Conservation (phyloP, 2,797 vertebrate genomes). For the Fistularia commersonii region DNA sequence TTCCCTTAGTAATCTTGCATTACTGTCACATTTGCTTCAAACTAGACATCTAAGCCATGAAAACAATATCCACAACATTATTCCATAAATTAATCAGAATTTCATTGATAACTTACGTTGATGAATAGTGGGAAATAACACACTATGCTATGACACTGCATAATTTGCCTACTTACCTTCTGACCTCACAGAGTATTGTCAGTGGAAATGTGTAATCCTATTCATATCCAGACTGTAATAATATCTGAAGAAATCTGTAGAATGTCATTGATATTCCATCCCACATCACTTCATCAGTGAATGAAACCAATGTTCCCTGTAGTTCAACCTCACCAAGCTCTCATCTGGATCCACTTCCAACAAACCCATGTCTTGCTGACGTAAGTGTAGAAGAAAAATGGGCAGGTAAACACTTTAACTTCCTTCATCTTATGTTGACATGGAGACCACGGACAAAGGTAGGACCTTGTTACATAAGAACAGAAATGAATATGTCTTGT, state of each 20-base stretch:
- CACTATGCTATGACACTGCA: background rate
- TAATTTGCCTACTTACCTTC: background rate
- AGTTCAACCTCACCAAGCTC: slow-evolving; percentile 25
- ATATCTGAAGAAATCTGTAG: background rate
- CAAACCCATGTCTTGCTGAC: slow-evolving; percentile 34
- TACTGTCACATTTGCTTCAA: no score
- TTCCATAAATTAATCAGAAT: no score
- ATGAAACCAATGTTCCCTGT: slow-evolving; percentile 27
- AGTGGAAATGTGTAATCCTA: slow-evolving; percentile 2
- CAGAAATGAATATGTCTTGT: background rate
- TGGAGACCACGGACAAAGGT: slow-evolving; percentile 24
- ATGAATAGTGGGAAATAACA: slow-evolving; percentile 1
- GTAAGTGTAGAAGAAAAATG: slow-evolving; percentile 52
- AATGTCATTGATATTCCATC: background rate
- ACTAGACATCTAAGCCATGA: no score
- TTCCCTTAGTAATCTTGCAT: no score
- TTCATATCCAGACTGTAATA: slow-evolving; percentile 2
- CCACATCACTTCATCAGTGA: slow-evolving; percentile 49
- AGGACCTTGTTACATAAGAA: background rate
- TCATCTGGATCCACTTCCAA: slow-evolving; percentile 38
- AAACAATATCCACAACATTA: no score
- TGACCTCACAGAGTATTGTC: background rate
- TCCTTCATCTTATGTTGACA: slow-evolving; percentile 61
- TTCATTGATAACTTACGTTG: background rate
- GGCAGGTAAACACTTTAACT: slow-evolving; percentile 61